These are phyloP conservation scores for Caranx ignobilis DNA, from an alignment of 2,113 vertebrate species.

Conservation along the genomic window DNA sequence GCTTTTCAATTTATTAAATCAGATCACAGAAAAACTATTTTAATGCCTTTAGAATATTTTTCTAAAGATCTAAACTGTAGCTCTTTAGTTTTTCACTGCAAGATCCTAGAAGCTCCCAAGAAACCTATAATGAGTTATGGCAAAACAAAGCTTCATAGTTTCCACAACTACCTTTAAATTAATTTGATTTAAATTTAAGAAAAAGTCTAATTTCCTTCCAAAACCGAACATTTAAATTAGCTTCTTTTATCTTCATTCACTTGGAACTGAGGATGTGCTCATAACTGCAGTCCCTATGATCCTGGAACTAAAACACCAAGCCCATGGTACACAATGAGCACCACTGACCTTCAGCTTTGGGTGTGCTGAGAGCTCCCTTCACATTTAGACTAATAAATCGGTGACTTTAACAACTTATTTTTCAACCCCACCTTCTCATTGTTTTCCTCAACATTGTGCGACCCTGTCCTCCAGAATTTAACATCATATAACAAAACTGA, in stretches of 20 bases:
- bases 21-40: not conserved
- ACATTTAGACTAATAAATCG: not conserved
- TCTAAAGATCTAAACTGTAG: not conserved
- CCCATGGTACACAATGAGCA: not conserved
- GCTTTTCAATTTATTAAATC: not conserved
- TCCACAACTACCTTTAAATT: slow-evolving; percentile 24
- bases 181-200: not conserved
- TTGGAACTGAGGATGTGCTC: not conserved
- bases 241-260: slow-evolving; percentile 5
- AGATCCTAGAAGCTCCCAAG: slow-evolving; percentile 6
- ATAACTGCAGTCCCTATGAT: not conserved
- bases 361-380: not conserved
- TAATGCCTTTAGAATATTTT: not conserved
- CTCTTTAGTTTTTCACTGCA: slow-evolving; percentile 3
- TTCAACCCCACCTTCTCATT: not conserved
- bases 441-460: not conserved
- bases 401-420: not conserved
- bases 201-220: too few relatives aligned
- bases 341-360: not conserved
- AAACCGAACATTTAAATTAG: slow-evolving; percentile 4
- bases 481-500: not conserved
- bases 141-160: slow-evolving; percentile 21
- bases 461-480: not conserved
- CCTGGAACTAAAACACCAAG: not conserved
- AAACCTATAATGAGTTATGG: slow-evolving; percentile 20